Evolutionary conservation across 2,888 invertebrate genomes (phyloP).

Genomic region (Mesoligia furuncula): DNA sequence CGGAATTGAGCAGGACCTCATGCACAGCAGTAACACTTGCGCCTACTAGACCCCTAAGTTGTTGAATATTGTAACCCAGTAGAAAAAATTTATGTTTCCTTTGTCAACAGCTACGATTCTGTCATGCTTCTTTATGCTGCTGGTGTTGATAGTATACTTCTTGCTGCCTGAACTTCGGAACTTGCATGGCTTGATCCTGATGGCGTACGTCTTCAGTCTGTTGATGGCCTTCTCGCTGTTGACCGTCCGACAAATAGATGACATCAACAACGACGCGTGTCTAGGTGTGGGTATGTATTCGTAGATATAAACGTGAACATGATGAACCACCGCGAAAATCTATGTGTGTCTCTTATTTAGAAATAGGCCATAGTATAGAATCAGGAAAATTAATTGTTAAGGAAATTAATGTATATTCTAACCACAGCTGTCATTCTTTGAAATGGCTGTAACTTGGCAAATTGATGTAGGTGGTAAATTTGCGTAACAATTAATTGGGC

Average conservation of each 20-base stretch:
- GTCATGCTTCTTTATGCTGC: constrained; percentile 74
- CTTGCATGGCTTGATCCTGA: constrained; percentile 75
- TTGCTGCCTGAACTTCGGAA: constrained; percentile 77
- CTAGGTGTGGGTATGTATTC: constrained; percentile 70
- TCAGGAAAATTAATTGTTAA: too few relatives aligned
- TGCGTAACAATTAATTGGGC: too few relatives aligned
- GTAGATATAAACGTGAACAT: too few relatives aligned
- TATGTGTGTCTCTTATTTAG: too few relatives aligned
- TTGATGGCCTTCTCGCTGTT: constrained; percentile 74
- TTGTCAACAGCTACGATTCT: constrained; percentile 69
- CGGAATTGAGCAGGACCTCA: background rate
- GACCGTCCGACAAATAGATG: constrained; percentile 68
- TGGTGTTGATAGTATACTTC: constrained; percentile 76
- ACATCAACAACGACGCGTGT: constrained; percentile 57
- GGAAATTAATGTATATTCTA: too few relatives aligned
- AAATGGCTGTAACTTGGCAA: too few relatives aligned
- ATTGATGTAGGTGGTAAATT: too few relatives aligned
- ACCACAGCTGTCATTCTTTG: too few relatives aligned
- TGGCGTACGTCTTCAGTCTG: constrained; percentile 78
- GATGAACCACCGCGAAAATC: too few relatives aligned
- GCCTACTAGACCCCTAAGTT: background rate
- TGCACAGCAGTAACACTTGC: background rate
- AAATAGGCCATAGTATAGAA: too few relatives aligned
- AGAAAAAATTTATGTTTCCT: background rate
- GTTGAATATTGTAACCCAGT: background rate